These are phyloP conservation scores for Lota lota DNA, from an alignment of 2,113 vertebrate genomes.

Conservation along the genomic window DNA sequence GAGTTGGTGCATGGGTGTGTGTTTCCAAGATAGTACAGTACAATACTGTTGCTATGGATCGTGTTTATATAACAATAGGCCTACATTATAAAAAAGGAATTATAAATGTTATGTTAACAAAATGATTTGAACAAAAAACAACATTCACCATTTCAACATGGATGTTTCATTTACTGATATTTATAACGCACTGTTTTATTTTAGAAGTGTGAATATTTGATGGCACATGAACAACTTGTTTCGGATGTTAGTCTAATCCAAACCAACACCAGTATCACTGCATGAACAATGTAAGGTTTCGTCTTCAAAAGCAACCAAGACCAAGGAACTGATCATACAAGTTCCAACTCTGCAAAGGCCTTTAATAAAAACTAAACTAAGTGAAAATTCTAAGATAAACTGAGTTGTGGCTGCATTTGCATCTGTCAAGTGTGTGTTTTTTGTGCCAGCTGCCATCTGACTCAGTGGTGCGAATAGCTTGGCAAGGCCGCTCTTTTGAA, in stretches of 20 bases:
- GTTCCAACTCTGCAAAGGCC: not conserved
- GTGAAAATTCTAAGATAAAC: constrained; percentile 17
- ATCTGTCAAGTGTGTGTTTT: not conserved
- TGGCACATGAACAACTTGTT: not conserved
- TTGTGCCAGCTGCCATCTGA: constrained; percentile 9
- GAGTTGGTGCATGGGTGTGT: no score
- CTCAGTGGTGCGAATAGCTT: constrained; percentile 1
- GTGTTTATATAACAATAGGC: no score
- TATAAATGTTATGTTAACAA: no score
- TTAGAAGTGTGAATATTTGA: not conserved
- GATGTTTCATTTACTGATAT: no score
- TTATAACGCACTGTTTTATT: not conserved
- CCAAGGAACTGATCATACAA: constrained; percentile 13
- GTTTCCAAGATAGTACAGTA: no score
- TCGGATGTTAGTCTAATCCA: not conserved
- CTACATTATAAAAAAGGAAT: no score
- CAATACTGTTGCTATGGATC: no score
- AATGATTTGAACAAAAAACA: no score
- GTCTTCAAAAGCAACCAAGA: constrained; percentile 22
- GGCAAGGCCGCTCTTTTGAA: constrained; percentile 20
- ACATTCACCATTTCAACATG: no score
- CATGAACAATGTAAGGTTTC: constrained; percentile 26
- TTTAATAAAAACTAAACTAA: constrained; percentile 8
- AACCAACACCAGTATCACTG: not conserved
- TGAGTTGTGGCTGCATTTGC: not conserved